Evolutionary conservation across 2,888 invertebrate genomes (phyloP), one percentile per base, ranked within the genome.

Genomic region (Ormyrus labotus): DNA sequence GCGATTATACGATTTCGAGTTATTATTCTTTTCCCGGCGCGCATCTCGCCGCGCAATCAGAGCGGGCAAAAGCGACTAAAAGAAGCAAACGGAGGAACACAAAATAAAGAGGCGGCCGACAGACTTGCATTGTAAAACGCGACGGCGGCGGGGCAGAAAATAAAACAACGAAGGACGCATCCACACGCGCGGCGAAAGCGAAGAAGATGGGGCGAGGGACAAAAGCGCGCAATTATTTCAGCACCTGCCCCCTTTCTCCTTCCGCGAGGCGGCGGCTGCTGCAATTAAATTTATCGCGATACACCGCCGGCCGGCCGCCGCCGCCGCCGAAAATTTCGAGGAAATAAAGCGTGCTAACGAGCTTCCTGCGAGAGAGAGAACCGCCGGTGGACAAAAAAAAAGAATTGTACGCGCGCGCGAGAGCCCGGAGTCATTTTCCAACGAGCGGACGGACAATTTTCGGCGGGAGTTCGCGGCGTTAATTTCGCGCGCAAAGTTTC

Each of bases 281-380:
- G 82, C 82, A 83, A 83, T 83, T 83, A 83, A 83, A 83, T 83
- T 83, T 81, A 83, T 83, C 81, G 81, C 82, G 81, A 81, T 81
- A 71, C 58, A 57, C 61, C 61, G 47, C 51, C 47, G 10, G 47
- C 51, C 47, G 10, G 19, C 19, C 19, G 19, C 19, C 19, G 19
- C 19, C 19, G 57, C 67, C n/a, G 60, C 80, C 82, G 81, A 82
- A 83, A 82, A 79, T 81, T 83, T 81, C 82, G 82, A 74, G 78
- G 82, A 82, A 82, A 82, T 82, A 81, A 81, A 81, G 75, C 80
- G 69, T 70, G 65, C 81, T 83, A 83, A 81, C 81, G 83, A 83
- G 81, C 77, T 78, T 82, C 82, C 82, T 80, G 74, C 19, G 68
- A 67, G 65, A 69, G 71, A 68, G n/a, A 11, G 53, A 34, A 1